Evolutionary conservation across 2,797 vertebrate species (phyloP).

Genomic region (Lycodopsis pacificus): DNA sequence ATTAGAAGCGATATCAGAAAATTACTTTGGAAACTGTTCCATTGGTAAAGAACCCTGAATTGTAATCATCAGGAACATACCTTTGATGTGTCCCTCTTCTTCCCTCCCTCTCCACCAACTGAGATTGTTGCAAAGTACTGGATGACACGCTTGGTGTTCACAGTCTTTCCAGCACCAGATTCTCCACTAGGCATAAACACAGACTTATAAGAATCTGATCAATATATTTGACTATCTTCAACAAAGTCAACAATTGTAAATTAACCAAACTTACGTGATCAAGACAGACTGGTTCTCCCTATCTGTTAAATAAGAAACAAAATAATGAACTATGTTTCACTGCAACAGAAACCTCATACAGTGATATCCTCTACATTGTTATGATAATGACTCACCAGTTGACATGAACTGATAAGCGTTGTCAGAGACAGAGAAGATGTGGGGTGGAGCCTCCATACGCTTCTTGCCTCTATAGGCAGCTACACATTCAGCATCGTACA

Average conservation of each 20-base stretch:
- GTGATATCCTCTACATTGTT: background rate
- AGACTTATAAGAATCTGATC: conserved; percentile 16
- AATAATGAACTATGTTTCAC: background rate
- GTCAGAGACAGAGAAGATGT: conserved; percentile 95
- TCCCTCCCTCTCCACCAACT: conserved; percentile 56
- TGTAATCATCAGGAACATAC: conserved; percentile 1
- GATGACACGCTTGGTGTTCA: conserved; percentile 87
- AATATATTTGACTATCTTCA: background rate
- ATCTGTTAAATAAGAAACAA: conserved; percentile 75
- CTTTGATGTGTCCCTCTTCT: conserved; percentile 65
- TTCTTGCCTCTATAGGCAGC: conserved; percentile 90
- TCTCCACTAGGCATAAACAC: conserved; percentile 76
- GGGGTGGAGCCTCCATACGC: conserved; percentile 90
- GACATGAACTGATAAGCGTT: conserved; percentile 89
- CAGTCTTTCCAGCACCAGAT: conserved; percentile 87
- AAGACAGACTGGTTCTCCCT: conserved; percentile 90
- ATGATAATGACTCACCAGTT: conserved; percentile 64
- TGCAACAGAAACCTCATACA: background rate
- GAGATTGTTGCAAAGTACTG: conserved; percentile 85
- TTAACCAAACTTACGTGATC: conserved; percentile 85
- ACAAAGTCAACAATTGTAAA: background rate
- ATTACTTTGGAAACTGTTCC: background rate
- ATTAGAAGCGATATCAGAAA: conserved; percentile 9
- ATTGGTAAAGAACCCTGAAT: background rate
- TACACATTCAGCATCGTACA: conserved; percentile 88